Evolutionary conservation across 2,113 vertebrate genomes (phyloP), one percentile per base, ranked within the genome.

Genomic region (Pachyramphus minor): DNA sequence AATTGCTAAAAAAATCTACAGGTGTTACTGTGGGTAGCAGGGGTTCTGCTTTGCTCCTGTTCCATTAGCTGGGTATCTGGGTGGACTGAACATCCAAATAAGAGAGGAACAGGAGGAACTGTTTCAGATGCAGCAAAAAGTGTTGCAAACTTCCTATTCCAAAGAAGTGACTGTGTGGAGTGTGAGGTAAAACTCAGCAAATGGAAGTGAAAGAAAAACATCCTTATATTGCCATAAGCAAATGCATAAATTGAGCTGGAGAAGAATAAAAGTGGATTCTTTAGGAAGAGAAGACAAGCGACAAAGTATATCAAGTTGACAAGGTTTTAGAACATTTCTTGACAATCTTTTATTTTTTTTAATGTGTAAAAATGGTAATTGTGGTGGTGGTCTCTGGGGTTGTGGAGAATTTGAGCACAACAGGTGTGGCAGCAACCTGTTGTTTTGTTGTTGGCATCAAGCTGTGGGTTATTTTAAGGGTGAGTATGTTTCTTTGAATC

Each of bases 111-210:
- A 45, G 31, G 44, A 66, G 45, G n/a, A 56, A 3, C 31, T n/a
- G 20, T n/a, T 80, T 58, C n/a, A 39, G 42, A 60, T 64, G 33
- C 66, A 87, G 39, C 33, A 93, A 55, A 76, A 75, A 18, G 18
- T 13, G 2, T 2, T 53, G 45, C 5, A 73, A 2, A n/a, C 56
- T 41, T 68, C 49, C 58, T n/a, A 0, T 24, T 6, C 12, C 22
- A 21, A 22, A 30, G 27, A 59, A 31, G 11, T 12, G 27, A n/a
- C 35, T 44, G 37, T 25, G 18, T 49, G 27, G 44, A 76, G 11
- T 5, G 5, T 5, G 25, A 79, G 22, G 9, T 49, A 12, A 30
- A 80, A 49, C 18, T 60, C 1, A 1, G 3, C 49, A 63, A 58
- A 50, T 58, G 12, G 27, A 47, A 39, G 14, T 37, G 45, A 44